Evolutionary conservation across 2,113 vertebrate species (phyloP).

Genomic region (Pyxicephalus adspersus): DNA sequence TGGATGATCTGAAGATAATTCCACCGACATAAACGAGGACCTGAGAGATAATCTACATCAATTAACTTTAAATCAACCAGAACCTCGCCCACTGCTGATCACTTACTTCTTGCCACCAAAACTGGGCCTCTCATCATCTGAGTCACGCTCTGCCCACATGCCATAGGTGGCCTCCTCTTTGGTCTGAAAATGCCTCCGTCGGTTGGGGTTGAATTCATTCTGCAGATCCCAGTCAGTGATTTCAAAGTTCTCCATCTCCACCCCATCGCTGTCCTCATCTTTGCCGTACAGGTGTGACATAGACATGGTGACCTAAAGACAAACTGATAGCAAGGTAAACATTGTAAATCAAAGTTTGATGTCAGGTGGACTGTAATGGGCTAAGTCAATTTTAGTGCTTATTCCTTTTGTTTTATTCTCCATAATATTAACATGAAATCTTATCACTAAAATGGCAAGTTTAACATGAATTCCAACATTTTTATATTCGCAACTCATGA

Average conservation of each 20-base stretch:
- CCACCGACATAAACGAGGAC: no score
- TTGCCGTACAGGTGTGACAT: conserved; percentile 92
- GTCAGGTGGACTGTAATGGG: no score
- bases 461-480: no score
- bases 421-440: no score
- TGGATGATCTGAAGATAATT: no score
- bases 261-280: conserved; percentile 82
- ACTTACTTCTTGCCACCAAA: conserved; percentile 89
- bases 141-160: conserved; percentile 93
- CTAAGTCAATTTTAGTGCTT: no score
- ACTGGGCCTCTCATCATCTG: conserved; percentile 91
- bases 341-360: no score
- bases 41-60: no score
- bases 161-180: conserved; percentile 96
- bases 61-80: no score
- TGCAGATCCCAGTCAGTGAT: conserved; percentile 95
- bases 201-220: conserved; percentile 96
- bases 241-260: conserved; percentile 93
- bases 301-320: conserved; percentile 75
- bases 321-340: background rate
- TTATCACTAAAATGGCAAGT: no score
- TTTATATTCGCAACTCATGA: no score
- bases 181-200: conserved; percentile 86
- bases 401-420: no score
- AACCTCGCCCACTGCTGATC: background rate